phyloP scores from a whole-genome alignment of 2,113 vertebrate species.

The Triplophysa rosa region DNA sequence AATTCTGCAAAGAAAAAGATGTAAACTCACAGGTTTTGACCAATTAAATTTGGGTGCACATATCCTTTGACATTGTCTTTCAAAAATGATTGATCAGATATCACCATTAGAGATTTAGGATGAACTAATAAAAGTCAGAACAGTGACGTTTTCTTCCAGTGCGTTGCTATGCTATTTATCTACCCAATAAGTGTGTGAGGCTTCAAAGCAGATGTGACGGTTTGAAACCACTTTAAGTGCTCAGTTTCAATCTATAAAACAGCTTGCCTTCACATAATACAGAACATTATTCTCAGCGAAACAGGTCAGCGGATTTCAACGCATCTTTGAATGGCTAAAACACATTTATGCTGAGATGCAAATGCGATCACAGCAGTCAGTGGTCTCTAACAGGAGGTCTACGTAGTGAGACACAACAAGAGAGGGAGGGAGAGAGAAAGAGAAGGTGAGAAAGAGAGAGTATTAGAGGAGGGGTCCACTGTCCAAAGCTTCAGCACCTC shows the following conservation, averaged over 20 bases:
- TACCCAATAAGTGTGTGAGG: not conserved
- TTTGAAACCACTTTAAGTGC: conserved; percentile 30
- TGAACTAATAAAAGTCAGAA: conserved; percentile 10
- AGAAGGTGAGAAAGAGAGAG: conserved; percentile 52
- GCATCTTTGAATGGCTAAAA: not conserved
- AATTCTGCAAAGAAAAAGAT: not conserved
- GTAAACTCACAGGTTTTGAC: not conserved
- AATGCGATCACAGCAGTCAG: conserved; percentile 29
- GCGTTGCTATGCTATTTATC: not conserved
- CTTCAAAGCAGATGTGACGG: conserved; percentile 2
- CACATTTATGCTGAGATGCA: conserved; percentile 32
- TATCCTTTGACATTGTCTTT: not conserved
- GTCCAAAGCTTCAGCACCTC: conserved; percentile 85
- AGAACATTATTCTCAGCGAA: not conserved
- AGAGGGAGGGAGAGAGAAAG: conserved; percentile 24
- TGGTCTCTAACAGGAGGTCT: conserved; percentile 31
- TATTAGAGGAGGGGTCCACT: conserved; percentile 75
- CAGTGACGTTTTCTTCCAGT: not conserved
- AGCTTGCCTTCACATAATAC: not conserved
- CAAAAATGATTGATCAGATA: not conserved
- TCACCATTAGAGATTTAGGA: not conserved
- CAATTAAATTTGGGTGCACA: not conserved
- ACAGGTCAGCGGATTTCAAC: conserved; percentile 6
- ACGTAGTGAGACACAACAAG: conserved; percentile 14
- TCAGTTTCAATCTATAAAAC: not conserved